A percentile compares a stretch with the other conserved stretches of the same genome.
These are phyloP conservation scores for Gryllus bimaculatus DNA, from an alignment of 1,140 invertebrate species.

Conservation along the genomic window DNA sequence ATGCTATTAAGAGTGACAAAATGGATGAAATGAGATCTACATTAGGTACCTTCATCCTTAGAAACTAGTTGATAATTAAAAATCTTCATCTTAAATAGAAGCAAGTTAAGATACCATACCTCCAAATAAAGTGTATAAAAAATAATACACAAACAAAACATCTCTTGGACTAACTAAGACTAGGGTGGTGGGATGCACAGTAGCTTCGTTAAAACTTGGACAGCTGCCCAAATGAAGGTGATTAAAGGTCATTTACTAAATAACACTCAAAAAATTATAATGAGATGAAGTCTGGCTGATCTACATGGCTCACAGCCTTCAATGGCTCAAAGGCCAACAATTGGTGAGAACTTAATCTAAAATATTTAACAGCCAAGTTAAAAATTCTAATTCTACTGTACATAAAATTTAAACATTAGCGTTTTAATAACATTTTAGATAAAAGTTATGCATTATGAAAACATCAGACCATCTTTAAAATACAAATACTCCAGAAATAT, in stretches of 20 bases:
- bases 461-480: background rate
- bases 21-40: background rate
- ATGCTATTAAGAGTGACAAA: background rate
- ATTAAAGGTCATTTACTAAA: background rate
- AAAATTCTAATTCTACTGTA: background rate
- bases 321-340: background rate
- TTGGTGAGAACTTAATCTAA: background rate
- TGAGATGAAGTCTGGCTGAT: background rate
- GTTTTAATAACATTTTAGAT: background rate
- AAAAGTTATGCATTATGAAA: background rate
- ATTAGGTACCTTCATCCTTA: background rate
- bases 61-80: background rate
- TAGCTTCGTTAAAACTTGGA: too few relatives aligned
- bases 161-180: background rate
- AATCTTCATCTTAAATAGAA: background rate
- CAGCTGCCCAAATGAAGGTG: background rate
- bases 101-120: background rate
- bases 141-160: background rate
- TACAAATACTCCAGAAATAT: background rate
- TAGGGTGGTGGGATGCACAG: background rate
- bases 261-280: background rate
- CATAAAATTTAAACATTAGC: background rate
- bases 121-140: background rate
- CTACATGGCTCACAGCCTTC: background rate
- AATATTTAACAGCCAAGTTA: background rate